Base-by-base conservation (phyloP, 2,888 invertebrate genomes). In the Gryllus longicercus region DNA sequence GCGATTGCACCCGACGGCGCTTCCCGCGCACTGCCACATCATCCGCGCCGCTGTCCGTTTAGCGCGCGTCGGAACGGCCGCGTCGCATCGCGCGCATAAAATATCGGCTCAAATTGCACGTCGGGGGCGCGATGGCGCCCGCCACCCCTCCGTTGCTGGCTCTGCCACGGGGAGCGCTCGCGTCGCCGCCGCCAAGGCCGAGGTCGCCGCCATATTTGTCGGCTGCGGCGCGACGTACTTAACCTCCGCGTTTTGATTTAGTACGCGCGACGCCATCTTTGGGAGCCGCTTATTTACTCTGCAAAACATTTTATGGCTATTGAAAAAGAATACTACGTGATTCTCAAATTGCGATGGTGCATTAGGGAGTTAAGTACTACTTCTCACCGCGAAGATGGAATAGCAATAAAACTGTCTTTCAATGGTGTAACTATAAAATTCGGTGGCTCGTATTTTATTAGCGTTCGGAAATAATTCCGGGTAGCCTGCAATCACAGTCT, bases 261-360 rank as follows among this genome's bases (percentile, higher is more conserved):
- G 16, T 18, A 63, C 63, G n/a, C 14, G 16, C 14, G 63, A 18
- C 63, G 63, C 63, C 38, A 38, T 38, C 38, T 38, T 38, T 38
- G n/a, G 16, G n/a, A 63, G 16, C 63, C 63, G 14, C 63, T 18
- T 63, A 63, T 63, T 63, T 63, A 63, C 63, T 63, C 63, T 63
- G 63, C 63, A 63, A 63, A 63, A 14, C n/a, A 63, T 63, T 63
- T 63, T 63, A 63, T 63, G 63, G n/a, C 63, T 63, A 63, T 63
- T 63, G 63, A 63, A 63, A 63, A 18, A 63, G 63, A 63, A 63
- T 63, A 38, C 38, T 38, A n/a, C 63, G 63, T 63, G 8, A 63
- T 16, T 63, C 63, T 63, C 63, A 63, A 63, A 63, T 63, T 63
- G 38, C 38, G 63, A 63, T 63, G 63, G 63, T 63, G 14, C 63